Percentiles rank a stretch among this genome's conserved stretches.
phyloP scores from a whole-genome alignment of 2,888 invertebrate species.

The Lepidonotus clava region DNA sequence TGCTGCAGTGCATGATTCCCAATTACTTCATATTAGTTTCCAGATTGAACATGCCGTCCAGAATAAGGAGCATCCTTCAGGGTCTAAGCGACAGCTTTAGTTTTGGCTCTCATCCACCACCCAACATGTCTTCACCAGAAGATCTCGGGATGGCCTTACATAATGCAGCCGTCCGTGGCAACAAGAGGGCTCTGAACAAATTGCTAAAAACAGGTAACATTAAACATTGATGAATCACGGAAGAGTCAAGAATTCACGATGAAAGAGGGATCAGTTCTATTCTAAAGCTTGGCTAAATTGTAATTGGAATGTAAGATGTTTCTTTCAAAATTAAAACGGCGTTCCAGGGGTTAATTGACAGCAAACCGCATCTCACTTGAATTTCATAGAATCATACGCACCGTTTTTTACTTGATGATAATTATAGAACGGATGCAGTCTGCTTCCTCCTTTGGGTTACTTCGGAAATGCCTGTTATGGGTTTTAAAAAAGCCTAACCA shows the following conservation, averaged over 20 bases:
- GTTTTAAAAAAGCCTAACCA: background rate
- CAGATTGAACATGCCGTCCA: background rate
- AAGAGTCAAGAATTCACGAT: slow-evolving; percentile 52
- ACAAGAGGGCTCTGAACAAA: slow-evolving; percentile 61
- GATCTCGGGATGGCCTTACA: slow-evolving; percentile 56
- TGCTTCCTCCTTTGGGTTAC: too few species aligned
- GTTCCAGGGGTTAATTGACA: background rate
- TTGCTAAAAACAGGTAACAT: slow-evolving; percentile 59
- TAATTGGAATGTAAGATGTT: background rate
- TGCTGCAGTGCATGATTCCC: too few species aligned
- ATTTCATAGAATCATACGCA: background rate
- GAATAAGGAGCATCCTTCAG: background rate
- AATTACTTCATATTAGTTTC: too few species aligned
- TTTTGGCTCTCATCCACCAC: background rate
- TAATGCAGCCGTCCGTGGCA: slow-evolving; percentile 61
- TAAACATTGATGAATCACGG: background rate
- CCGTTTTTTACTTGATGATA: too few species aligned
- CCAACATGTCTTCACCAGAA: slow-evolving; percentile 8
- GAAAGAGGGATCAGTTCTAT: background rate
- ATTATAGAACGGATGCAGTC: too few species aligned
- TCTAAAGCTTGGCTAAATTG: background rate
- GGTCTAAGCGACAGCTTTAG: background rate
- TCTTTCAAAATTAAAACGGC: background rate
- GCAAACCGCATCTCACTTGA: background rate
- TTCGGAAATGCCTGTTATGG: background rate